Percentiles rank a stretch among this genome's conserved stretches.
These are phyloP conservation scores for Prolemur simus DNA, from an alignment of 2,113 vertebrate genomes.

Conservation along the genomic window DNA sequence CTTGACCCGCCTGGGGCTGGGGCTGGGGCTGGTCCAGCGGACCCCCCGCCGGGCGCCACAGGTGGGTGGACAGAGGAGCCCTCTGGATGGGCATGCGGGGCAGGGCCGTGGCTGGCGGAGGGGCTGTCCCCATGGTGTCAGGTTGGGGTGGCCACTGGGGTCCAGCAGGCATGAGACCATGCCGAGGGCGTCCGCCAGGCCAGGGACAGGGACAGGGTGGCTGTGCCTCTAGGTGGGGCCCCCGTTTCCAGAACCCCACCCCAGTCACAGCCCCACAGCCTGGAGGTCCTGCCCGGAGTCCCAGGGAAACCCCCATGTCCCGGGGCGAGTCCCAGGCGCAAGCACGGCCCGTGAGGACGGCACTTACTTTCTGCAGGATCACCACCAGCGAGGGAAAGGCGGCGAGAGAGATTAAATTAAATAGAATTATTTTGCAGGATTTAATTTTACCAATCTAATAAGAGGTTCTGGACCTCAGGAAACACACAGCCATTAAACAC, in stretches of 20 bases:
- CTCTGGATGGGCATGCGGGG: accelerated
- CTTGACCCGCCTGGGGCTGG: accelerated
- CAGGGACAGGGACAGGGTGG: background rate
- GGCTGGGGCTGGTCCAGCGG: accelerated
- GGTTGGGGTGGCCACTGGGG: background rate
- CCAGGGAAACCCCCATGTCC: background rate
- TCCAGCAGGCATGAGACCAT: accelerated
- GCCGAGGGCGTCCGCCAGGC: background rate
- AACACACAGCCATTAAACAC: background rate
- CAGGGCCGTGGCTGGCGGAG: accelerated
- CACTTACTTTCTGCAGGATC: background rate
- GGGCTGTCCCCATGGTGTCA: too few relatives aligned
- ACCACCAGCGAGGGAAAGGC: constrained; percentile 20
- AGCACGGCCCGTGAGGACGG: background rate
- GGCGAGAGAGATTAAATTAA: constrained; percentile 45
- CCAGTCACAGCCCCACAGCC: background rate
- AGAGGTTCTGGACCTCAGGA: constrained; percentile 62
- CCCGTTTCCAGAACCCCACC: background rate
- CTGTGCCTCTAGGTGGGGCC: background rate
- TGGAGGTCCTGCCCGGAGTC: background rate
- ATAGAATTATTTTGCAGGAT: constrained; percentile 70
- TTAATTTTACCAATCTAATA: constrained; percentile 56
- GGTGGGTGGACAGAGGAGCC: too few relatives aligned
- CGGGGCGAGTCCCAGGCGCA: background rate
- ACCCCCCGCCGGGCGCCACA: accelerated